Evolutionary conservation across 2,113 vertebrate genomes (phyloP).

Genomic region (Crotalus horridus): DNA sequence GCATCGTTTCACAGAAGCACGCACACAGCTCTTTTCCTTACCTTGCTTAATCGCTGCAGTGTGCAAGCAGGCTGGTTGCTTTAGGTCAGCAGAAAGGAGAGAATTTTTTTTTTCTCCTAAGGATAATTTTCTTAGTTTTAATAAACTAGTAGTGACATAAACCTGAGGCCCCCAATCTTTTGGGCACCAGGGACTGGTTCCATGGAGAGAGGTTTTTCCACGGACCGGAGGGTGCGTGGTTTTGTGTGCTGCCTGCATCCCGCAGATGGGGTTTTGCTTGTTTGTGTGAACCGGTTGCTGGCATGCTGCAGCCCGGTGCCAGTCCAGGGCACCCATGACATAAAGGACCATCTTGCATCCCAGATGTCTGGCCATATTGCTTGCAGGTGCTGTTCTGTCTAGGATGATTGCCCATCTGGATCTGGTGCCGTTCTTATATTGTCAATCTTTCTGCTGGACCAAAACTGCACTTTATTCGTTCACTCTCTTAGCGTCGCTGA

Average conservation of each 20-base stretch:
- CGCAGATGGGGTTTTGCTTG: too few species aligned
- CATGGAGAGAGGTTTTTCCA: too few species aligned
- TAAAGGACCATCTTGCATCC: not conserved
- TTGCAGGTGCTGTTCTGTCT: too few species aligned
- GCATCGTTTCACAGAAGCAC: not conserved
- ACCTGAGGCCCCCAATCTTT: not conserved
- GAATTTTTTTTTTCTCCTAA: not conserved
- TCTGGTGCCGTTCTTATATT: not conserved
- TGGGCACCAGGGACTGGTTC: too few species aligned
- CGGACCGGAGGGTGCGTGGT: too few species aligned
- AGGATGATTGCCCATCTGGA: not conserved
- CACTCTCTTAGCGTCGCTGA: not conserved
- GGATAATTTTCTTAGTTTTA: not conserved
- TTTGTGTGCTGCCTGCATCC: too few species aligned
- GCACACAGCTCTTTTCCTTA: not conserved
- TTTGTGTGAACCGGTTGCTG: too few species aligned
- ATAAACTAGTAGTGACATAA: not conserved
- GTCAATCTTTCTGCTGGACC: not conserved
- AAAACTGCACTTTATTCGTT: not conserved
- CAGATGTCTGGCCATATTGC: not conserved
- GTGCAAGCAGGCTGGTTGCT: not conserved
- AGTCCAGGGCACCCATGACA: not conserved
- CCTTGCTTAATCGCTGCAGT: not conserved
- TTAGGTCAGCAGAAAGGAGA: too few species aligned
- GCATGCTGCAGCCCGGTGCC: too few species aligned